Base-by-base conservation (phyloP, 2,113 vertebrate genomes). In the Stigmatopora argus region DNA sequence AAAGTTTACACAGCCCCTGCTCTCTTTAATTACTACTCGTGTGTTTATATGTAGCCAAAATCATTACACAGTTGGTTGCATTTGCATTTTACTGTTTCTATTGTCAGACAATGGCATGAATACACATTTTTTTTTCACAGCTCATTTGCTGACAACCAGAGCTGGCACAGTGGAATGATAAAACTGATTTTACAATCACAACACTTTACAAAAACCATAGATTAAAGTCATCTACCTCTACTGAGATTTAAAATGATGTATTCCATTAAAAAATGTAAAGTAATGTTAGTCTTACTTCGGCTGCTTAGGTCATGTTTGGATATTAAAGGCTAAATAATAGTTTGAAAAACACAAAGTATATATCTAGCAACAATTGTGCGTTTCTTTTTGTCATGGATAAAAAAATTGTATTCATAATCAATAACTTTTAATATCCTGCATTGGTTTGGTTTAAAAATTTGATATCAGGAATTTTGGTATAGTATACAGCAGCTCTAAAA, bases 1-100 rank as follows among this genome's bases (percentile, higher is more conserved):
- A 56, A 61, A 38, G 44, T 44, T 44, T 23, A 23, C 59, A 45
- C 59, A 61, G 59, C 41, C 41, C 19, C 38, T 45, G 59, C 59
- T 61, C 59, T 45, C 18, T 61, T 45, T 61, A 61, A 61, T 61
- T 61, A 61, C 41, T 45, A 45, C 41, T 61, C 59, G 21, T 61
- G 59, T 61, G 41, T 44, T 61, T 61, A 45, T 45, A 61, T 61
- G 59, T 45, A 15, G 41, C 41, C 59, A 61, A 61, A 61, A 45
- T 61, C 41, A 61, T 61, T 61, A 61, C 23, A 46, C 41, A 46
- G 59, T 61, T 61, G 59, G 41, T 61, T 45, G 59, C 59, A 61
- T 61, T 61, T 61, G 59, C 59, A 61, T 46, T 61, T 61, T 15
- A 44, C 41, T 61, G 59, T 45, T 45, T 61, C 59, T 23, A 61